phyloP scores from a whole-genome alignment of 2,113 vertebrate species.

The Cardinalis cardinalis region DNA sequence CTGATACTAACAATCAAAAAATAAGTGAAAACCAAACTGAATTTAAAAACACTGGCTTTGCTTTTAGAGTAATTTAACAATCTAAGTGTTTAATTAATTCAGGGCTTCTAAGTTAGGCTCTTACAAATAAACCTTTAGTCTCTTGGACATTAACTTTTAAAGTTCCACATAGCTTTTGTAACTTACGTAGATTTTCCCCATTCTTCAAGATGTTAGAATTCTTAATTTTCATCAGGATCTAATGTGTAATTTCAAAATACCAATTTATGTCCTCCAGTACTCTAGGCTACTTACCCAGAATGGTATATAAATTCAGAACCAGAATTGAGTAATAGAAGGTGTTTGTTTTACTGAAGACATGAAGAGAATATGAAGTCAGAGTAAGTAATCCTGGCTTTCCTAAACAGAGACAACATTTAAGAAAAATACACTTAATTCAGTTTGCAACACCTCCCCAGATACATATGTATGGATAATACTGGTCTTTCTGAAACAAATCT shows the following conservation, averaged over 20 bases:
- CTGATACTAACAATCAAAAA: neutral
- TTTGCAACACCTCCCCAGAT: neutral
- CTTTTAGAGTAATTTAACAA: neutral
- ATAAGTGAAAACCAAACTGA: neutral
- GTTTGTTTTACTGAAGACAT: constrained; percentile 86
- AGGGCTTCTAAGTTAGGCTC: neutral
- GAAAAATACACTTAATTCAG: neutral
- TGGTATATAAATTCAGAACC: constrained; percentile 88
- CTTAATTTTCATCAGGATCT: neutral
- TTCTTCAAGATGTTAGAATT: neutral
- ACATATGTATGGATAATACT: neutral
- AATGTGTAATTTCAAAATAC: neutral
- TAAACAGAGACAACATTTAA: constrained; percentile 54
- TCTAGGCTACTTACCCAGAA: constrained; percentile 81
- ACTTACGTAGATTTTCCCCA: neutral
- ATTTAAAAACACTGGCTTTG: neutral
- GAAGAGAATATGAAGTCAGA: constrained; percentile 78
- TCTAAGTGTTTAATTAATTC: neutral
- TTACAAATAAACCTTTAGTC: neutral
- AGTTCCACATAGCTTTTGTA: neutral
- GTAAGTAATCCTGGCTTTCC: constrained; percentile 69
- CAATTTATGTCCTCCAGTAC: neutral
- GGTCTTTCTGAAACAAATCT: neutral
- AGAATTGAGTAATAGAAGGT: constrained; percentile 85
- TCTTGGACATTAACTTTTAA: neutral